Base-by-base conservation (phyloP, 2,797 vertebrate species). In the Pseudomugil gertrudae region DNA sequence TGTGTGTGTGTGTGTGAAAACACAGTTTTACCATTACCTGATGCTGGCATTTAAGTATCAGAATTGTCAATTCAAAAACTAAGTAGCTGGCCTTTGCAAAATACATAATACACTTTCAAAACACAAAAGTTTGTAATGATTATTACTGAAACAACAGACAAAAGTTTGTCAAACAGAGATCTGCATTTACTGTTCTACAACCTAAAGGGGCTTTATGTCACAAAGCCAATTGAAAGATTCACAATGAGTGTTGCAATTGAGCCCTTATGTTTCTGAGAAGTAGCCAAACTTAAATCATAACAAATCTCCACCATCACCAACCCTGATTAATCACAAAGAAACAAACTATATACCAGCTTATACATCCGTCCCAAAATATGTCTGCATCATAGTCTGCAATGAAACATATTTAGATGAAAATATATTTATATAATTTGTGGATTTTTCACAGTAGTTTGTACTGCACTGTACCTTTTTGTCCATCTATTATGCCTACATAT, bases 381-480 rank as follows among this genome's bases (percentile, higher is more conserved):
- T 92, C 87, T 92, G 90, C 89, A 89, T 90, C 80, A 70, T 86
- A 90, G 90, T 92, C 86, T 90, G 90, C 90, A 90, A 93, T 92
- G 91, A 91, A 91, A 92, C 91, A 92, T 92, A 92, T 92, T 92
- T 91, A 92, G 92, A 93, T 92, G 92, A 93, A 93, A 93, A 93
- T 93, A 93, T 92, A 93, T 93, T 93, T 90, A 92, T 93, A 92
- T 92, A 91, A 91, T 92, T 91, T 93, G 91, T 91, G 90, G 88
- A 89, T 91, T 92, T 92, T 92, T 93, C 92, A 93, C 92, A 93
- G 92, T 93, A 92, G 88, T 91, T 92, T 91, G 89, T 92, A 91
- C 90, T 92, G 90, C 82, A 85, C 89, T 90, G 90, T 93, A 93
- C 91, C 91, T 88, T 90, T 88, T 78, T 90, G 90, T 92, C 91